phyloP scores from a whole-genome alignment of 2,888 invertebrate genomes.

The Uloborus plumipes region DNA sequence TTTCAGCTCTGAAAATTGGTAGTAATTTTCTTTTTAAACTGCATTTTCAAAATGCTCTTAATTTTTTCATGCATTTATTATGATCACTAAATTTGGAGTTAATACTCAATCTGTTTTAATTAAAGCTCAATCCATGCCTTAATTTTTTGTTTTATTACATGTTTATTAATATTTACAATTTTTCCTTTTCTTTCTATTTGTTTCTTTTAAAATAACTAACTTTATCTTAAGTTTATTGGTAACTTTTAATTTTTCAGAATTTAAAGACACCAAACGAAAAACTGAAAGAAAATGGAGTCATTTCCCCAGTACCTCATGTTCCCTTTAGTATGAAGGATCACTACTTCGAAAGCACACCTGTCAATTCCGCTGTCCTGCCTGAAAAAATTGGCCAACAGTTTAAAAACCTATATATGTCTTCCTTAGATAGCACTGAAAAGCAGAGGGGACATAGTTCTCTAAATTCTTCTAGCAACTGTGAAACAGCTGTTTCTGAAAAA shows the following conservation, averaged over 20 bases:
- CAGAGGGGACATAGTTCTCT: constrained; percentile 27
- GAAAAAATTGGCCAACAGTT: neutral
- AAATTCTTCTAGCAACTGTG: constrained; percentile 17
- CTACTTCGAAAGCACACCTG: constrained; percentile 49
- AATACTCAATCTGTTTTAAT: too few species aligned
- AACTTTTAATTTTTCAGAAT: constrained; percentile 8
- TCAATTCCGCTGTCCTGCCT: constrained; percentile 30
- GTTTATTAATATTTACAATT: neutral
- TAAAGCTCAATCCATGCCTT: too few species aligned
- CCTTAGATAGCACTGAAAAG: constrained; percentile 14
- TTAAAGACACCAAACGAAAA: constrained; percentile 3
- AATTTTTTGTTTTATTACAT: neutral
- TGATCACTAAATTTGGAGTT: too few species aligned
- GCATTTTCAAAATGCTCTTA: too few species aligned
- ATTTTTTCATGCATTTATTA: too few species aligned
- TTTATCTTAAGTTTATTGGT: neutral
- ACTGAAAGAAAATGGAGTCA: constrained; percentile 4
- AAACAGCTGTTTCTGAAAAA: neutral
- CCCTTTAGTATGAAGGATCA: constrained; percentile 44
- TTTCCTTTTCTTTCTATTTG: too few species aligned
- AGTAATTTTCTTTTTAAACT: too few species aligned
- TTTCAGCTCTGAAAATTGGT: too few species aligned
- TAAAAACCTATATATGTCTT: neutral
- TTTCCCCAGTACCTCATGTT: constrained; percentile 49
- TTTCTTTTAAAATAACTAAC: too few species aligned